Percentiles rank a stretch among this genome's conserved stretches.
These are phyloP conservation scores for Prietella phreatophila DNA, from an alignment of 2,113 vertebrate species.

Conservation along the genomic window DNA sequence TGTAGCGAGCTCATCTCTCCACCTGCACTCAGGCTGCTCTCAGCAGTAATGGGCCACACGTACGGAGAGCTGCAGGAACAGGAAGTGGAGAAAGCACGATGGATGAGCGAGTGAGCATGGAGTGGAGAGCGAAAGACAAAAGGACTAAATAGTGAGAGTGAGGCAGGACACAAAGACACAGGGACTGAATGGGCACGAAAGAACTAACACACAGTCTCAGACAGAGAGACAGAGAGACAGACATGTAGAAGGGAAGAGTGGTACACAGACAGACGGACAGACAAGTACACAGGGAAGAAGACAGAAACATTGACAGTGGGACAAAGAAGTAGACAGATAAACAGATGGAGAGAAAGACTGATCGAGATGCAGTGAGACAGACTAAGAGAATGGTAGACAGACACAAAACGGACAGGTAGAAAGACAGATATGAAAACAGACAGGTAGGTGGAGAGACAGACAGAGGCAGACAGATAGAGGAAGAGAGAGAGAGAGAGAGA, in stretches of 20 bases:
- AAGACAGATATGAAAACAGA: background rate
- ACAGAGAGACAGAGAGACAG: no score
- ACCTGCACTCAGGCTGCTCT: constrained; percentile 19
- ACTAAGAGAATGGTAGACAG: background rate
- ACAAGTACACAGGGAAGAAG: no score
- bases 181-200: background rate
- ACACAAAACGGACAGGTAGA: background rate
- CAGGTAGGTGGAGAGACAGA: no score
- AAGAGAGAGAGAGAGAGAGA: no score
- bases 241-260: no score
- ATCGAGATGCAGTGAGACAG: no score
- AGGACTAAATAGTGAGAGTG: background rate
- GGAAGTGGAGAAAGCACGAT: background rate
- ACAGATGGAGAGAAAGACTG: no score
- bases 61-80: constrained; percentile 2
- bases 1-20: constrained; percentile 13
- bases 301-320: no score
- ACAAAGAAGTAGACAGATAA: no score
- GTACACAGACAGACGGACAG: no score
- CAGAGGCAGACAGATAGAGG: no score
- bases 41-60: constrained; percentile 9
- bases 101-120: background rate
- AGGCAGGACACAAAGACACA: background rate
- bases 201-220: background rate
- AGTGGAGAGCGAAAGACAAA: background rate